Evolutionary conservation across 2,888 invertebrate genomes (phyloP).

Genomic region (Pammene fasciana): DNA sequence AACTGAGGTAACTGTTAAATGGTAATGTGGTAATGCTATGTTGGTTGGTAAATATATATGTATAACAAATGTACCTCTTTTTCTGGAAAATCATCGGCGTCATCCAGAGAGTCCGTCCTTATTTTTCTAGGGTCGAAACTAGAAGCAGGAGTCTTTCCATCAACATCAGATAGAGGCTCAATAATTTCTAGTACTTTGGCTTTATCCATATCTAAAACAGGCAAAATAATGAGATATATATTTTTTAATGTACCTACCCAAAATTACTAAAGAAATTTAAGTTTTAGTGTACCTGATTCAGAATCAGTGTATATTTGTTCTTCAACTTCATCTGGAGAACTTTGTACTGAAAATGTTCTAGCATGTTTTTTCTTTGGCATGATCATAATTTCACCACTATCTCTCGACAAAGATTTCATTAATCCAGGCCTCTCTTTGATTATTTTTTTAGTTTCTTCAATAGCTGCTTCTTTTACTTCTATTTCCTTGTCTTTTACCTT

Average conservation of each 20-base stretch:
- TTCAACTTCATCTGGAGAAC: constrained; percentile 81
- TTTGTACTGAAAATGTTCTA: constrained; percentile 79
- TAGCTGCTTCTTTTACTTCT: constrained; percentile 61
- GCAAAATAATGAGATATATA: not conserved
- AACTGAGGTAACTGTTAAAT: too few relatives aligned
- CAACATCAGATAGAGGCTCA: constrained; percentile 75
- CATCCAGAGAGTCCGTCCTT: constrained; percentile 79
- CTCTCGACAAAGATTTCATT: constrained; percentile 76
- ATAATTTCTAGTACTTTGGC: constrained; percentile 81
- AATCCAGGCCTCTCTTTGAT: constrained; percentile 71
- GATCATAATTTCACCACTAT: constrained; percentile 76
- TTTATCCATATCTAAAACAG: constrained; percentile 77
- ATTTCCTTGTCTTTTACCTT: constrained; percentile 59
- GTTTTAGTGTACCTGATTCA: constrained; percentile 70
- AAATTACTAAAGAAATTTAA: not conserved
- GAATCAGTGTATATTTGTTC: constrained; percentile 82
- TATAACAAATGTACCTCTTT: constrained; percentile 65
- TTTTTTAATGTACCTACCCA: too few relatives aligned
- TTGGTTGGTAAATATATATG: too few relatives aligned
- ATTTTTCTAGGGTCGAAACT: constrained; percentile 78
- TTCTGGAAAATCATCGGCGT: constrained; percentile 81
- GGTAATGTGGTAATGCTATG: too few relatives aligned
- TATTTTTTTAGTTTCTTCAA: constrained; percentile 65
- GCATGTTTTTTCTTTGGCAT: constrained; percentile 79
- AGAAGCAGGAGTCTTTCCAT: constrained; percentile 65